A percentile compares a stretch with the other conserved stretches of the same genome.
Conservation (phyloP, 92 coral and sea anemone species). For the Micromussa lordhowensis region DNA sequence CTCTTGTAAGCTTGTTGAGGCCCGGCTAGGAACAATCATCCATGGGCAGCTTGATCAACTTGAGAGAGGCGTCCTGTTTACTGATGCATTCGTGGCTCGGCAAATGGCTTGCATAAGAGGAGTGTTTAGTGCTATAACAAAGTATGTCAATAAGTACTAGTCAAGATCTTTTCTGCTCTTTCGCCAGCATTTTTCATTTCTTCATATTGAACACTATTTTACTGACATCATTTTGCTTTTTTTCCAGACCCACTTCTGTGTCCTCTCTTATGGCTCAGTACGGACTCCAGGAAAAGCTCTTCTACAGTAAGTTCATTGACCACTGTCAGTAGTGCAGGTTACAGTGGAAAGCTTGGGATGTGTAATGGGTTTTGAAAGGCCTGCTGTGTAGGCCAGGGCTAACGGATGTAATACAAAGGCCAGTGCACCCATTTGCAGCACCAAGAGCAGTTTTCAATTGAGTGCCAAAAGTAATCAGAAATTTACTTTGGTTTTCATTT, state of each 20-base stretch:
- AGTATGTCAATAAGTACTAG: slow-evolving; percentile 59
- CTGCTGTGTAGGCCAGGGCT: no score
- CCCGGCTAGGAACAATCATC: slow-evolving; percentile 80
- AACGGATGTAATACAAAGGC: no score
- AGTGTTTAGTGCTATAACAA: slow-evolving; percentile 91
- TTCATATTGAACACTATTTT: not conserved
- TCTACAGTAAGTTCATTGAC: slow-evolving; percentile 78
- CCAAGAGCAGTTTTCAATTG: no score
- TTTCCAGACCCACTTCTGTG: slow-evolving; percentile 88
- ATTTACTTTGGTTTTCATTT: no score
- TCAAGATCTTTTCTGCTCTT: no score
- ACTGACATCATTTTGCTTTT: not conserved
- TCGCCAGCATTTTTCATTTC: no score
- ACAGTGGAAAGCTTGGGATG: no score
- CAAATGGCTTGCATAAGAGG: slow-evolving; percentile 95
- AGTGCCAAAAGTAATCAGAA: no score
- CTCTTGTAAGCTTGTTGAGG: slow-evolving; percentile 75
- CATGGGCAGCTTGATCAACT: slow-evolving; percentile 95
- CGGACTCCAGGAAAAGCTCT: slow-evolving; percentile 93
- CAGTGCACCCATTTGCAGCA: no score
- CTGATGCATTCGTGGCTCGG: slow-evolving; percentile 96
- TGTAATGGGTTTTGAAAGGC: no score
- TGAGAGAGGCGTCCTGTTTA: slow-evolving; percentile 94
- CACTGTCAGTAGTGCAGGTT: not conserved
- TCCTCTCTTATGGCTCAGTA: slow-evolving; percentile 79